Evolutionary conservation across 2,113 vertebrate species (phyloP), one percentile per base, ranked within the genome.

Genomic region (Otus sunia): DNA sequence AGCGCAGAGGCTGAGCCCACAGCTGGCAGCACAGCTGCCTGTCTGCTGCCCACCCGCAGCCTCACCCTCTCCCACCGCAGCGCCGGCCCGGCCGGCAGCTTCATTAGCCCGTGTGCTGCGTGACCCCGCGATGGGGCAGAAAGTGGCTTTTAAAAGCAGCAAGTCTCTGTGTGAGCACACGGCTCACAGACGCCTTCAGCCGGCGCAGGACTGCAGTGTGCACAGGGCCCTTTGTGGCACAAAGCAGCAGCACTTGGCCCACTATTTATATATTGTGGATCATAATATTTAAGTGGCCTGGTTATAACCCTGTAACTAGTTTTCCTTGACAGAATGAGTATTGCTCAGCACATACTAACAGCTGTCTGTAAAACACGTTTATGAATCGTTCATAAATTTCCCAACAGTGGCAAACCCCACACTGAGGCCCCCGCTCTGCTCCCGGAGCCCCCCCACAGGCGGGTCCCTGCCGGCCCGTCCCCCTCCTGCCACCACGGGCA

Each of bases 271-370:
- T 97, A 97, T 96, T 96, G 93, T 73, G 64, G 93, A 92, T 96
- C 96, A 96, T 98, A 98, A 98, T 96, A 97, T 97, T 98, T 98
- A 97, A 98, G 96, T 95, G 86, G 94, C 88, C 94, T 90, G 80
- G 94, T 97, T 96, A 95, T 97, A 98, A 98, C 96, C 96, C 96
- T 94, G 95, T 86, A 96, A 97, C 96, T 94, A 92, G 96, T 96
- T 97, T 96, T 96, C 91, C 92, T 90, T 86, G 95, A 97, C 97
- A 97, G 93, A 94, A 79, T 43, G 53, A 96, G 90, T 71, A 86
- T 97, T 98, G 96, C 97, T 97, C 90, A 55, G 53, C 94, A 89
- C 86, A 84, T 86, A 91, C 95, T 96, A 97, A 97, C 96, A 98
- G 97, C 97, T 98, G 96, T 97, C 97, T 96, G 95, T 97, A 97